Base-by-base conservation (phyloP, 1,140 invertebrate species). In the Magallana angulata region DNA sequence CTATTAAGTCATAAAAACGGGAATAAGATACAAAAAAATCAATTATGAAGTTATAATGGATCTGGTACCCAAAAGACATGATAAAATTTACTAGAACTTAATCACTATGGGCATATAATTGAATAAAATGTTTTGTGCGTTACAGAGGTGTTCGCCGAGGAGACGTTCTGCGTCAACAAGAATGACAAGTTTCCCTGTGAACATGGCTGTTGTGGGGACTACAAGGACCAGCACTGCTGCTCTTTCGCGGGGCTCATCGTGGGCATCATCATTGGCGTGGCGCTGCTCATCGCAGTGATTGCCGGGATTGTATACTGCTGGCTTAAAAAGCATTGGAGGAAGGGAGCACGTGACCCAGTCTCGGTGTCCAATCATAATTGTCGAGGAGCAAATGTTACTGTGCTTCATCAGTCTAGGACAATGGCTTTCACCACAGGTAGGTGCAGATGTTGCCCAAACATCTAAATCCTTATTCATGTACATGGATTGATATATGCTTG, bases 281-380 rank as follows among this genome's bases (percentile, higher is more conserved):
- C 76, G 57, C 85, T 87, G 9, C 81, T 87, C 30, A 87, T 87
- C 24, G 80, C 76, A 16, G 57, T 87, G 14, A 82, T 87, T 30
- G 85, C 85, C 4, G 85, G 85, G 36, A 81, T 87, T 8, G 30
- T 87, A 8, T 87, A 87, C 85, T 87, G 85, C 80, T 87, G 81
- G 57, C 59, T 87, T 12, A 87, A 87, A 59, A 87, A 87, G 36
- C 57, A 64, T 7, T 81, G 85, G 36, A 16, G 80, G 36, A 16
- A 59, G 57, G 57, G 60, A 7, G 18, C 56, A 14, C 58, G 57
- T 36, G 9, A 16, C 8, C 3, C 24, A 0, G 16, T 84, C 16
- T 6, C 82, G 30, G 30, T 57, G 58, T 7, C 57, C 9, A 84
- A 56, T 62, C 58, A 84, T 36, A 84, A 84, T 12, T 84, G 82